Evolutionary conservation across 2,888 invertebrate species (phyloP).

Genomic region (Myathropa florea): DNA sequence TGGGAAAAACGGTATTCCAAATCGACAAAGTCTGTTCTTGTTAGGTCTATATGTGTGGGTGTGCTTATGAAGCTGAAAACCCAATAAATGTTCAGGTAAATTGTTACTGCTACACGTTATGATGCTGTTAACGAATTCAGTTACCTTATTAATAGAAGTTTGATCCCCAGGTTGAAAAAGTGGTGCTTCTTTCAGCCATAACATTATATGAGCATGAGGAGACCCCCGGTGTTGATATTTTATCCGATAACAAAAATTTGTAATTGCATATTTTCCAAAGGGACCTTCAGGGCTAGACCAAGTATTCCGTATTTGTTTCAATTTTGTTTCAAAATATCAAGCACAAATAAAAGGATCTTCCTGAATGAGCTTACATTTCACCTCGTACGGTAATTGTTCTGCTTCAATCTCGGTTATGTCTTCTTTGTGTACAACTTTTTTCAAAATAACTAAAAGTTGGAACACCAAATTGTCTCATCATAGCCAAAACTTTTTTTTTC

Average conservation of each 20-base stretch:
- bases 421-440: neutral
- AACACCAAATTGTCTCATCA: neutral
- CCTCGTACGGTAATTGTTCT: neutral
- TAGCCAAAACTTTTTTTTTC: conserved; percentile 10
- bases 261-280: too few relatives aligned
- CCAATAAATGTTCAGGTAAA: too few relatives aligned
- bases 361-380: too few relatives aligned
- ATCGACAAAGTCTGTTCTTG: too few relatives aligned
- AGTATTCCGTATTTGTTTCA: too few relatives aligned
- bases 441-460: neutral
- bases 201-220: too few relatives aligned
- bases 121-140: neutral
- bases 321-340: too few relatives aligned
- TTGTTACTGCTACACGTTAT: neutral
- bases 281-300: too few relatives aligned
- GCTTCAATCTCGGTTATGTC: neutral
- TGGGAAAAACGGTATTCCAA: neutral
- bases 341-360: too few relatives aligned
- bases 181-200: neutral
- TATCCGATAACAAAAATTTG: too few relatives aligned
- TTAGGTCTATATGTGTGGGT: neutral
- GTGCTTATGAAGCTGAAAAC: neutral
- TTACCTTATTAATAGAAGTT: neutral
- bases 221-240: too few relatives aligned
- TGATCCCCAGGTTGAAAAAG: neutral